Evolutionary conservation across 2,797 vertebrate genomes (phyloP).

Genomic region (Kryptolebias ocellatus): DNA sequence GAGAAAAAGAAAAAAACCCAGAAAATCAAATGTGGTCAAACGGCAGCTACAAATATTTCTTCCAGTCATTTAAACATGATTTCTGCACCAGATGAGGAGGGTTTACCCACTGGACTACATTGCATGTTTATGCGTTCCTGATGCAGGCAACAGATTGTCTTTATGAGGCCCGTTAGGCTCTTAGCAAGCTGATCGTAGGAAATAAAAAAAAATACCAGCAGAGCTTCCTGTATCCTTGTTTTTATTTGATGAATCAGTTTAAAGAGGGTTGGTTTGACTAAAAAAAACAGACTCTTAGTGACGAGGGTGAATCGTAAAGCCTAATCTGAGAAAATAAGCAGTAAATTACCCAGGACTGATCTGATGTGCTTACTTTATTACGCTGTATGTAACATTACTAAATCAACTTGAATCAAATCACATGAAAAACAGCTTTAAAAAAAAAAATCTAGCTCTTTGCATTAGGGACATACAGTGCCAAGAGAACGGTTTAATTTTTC

Average conservation of each 20-base stretch:
- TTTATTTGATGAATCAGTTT: too few species aligned
- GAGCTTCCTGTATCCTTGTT: too few species aligned
- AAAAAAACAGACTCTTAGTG: too few species aligned
- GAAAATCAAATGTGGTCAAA: constrained; percentile 41
- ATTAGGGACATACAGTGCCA: constrained; percentile 26
- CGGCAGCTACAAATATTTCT: constrained; percentile 46
- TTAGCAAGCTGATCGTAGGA: constrained; percentile 13
- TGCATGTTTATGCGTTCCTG: constrained; percentile 21
- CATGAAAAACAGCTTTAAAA: constrained; percentile 34
- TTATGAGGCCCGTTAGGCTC: constrained; percentile 10
- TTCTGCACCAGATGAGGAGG: constrained; percentile 1
- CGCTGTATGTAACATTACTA: constrained; percentile 20
- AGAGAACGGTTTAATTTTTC: constrained; percentile 42
- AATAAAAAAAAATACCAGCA: neutral
- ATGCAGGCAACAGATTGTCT: constrained; percentile 31
- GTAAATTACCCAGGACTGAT: constrained; percentile 13
- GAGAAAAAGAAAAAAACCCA: constrained; percentile 32
- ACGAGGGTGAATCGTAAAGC: neutral
- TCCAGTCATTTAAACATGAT: constrained; percentile 32
- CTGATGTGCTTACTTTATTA: constrained; percentile 18
- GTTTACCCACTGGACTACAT: constrained; percentile 32
- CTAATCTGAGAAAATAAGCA: constrained; percentile 13
- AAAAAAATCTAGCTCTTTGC: constrained; percentile 23
- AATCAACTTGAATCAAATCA: constrained; percentile 35
- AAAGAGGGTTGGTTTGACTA: too few species aligned